Conservation (phyloP, 2,888 invertebrate species). For the Ceraclea dissimilis region DNA sequence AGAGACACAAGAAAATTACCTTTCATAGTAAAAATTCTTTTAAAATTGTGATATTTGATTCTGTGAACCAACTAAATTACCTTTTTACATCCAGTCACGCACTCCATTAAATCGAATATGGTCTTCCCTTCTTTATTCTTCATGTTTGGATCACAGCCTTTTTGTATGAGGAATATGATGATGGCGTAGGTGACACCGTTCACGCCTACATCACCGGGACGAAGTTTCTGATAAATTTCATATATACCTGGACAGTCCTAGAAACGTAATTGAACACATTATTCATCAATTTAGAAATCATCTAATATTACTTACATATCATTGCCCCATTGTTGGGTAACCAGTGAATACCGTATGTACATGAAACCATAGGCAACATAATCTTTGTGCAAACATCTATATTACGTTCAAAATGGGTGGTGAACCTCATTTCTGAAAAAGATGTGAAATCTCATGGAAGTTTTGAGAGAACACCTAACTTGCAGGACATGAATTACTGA, state of each 20-base stretch:
- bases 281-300: neutral
- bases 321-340: too few species aligned
- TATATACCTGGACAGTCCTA: slow-evolving; percentile 55
- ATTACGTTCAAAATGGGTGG: too few species aligned
- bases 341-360: too few species aligned
- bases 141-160: slow-evolving; percentile 53
- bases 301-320: slow-evolving; percentile 19
- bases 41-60: too few species aligned
- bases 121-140: slow-evolving; percentile 57
- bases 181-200: slow-evolving; percentile 57
- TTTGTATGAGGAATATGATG: slow-evolving; percentile 63
- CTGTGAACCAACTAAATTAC: slow-evolving; percentile 9
- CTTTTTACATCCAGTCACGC: slow-evolving; percentile 37
- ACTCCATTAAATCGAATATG: slow-evolving; percentile 40
- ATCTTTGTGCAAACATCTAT: too few species aligned
- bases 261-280: slow-evolving; percentile 10
- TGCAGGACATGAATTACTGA: too few species aligned
- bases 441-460: too few species aligned
- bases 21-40: too few species aligned
- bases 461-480: too few species aligned
- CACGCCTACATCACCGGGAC: slow-evolving; percentile 35
- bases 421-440: too few species aligned
- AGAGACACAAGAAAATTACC: too few species aligned
- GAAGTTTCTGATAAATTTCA: slow-evolving; percentile 41
- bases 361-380: too few species aligned